These are phyloP conservation scores for Strigops habroptila DNA, from an alignment of 2,113 vertebrate genomes.

Conservation along the genomic window DNA sequence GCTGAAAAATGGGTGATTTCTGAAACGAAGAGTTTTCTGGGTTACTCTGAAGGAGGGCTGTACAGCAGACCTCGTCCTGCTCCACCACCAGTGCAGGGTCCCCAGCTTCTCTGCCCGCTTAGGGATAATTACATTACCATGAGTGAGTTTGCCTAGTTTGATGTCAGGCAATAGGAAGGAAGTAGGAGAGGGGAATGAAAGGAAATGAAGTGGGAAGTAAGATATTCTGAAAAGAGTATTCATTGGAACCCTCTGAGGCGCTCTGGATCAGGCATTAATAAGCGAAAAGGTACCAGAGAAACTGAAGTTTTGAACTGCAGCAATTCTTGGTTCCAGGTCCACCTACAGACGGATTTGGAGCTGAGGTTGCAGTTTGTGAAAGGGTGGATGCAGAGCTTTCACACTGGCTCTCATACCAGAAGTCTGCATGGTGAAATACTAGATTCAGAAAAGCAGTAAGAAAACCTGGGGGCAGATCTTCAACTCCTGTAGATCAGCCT, in stretches of 20 bases:
- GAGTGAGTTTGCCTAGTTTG: not conserved
- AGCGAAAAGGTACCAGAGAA: not conserved
- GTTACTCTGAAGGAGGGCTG: accelerated
- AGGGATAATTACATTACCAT: not conserved
- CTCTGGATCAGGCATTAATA: not conserved
- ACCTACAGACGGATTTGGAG: not conserved
- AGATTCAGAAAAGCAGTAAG: not conserved
- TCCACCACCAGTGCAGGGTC: accelerated
- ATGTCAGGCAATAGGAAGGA: not conserved
- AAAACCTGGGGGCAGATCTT: not conserved
- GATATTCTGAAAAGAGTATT: not conserved
- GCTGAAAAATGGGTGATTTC: not conserved
- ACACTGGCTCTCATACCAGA: not conserved
- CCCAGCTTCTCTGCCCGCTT: not conserved
- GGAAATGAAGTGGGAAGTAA: constrained; percentile 3
- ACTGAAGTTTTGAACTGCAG: not conserved
- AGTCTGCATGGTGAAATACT: not conserved
- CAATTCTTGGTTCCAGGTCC: not conserved
- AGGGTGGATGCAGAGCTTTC: not conserved
- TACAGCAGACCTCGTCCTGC: not conserved
- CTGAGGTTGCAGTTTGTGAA: not conserved
- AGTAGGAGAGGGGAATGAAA: not conserved
- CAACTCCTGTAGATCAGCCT: not conserved
- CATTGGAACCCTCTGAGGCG: not conserved
- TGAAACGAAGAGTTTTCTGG: not conserved